Conservation (phyloP, 2,888 invertebrate genomes). For the Hydropsyche betteni region DNA sequence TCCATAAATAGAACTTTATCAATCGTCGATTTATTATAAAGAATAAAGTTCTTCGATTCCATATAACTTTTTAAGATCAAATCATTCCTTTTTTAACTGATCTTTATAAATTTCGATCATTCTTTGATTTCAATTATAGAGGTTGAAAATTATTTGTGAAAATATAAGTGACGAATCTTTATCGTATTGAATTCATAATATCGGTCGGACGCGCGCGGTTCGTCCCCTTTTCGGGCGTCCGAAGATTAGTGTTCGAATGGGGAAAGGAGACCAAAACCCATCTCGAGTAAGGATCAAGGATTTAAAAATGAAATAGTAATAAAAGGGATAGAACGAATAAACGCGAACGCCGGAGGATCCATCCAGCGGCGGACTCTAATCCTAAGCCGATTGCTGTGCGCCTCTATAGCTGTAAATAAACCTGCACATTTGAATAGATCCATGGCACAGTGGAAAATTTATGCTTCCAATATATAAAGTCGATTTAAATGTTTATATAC, state of each 20-base stretch:
- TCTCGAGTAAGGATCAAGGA: conserved; percentile 50
- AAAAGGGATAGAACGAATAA: conserved; percentile 47
- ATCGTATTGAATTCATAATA: background rate
- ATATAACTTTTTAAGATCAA: no score
- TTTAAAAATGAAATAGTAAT: conserved; percentile 52
- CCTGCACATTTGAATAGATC: conserved; percentile 47
- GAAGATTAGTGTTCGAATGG: conserved; percentile 49
- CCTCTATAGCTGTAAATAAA: conserved; percentile 50
- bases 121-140: no score
- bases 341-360: conserved; percentile 46
- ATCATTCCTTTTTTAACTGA: no score
- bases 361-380: conserved; percentile 50
- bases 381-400: conserved; percentile 51
- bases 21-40: no score
- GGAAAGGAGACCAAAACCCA: conserved; percentile 42
- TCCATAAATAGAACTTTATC: no score
- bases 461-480: background rate
- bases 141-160: no score
- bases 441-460: conserved; percentile 25
- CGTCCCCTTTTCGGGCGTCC: conserved; percentile 35
- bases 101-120: no score
- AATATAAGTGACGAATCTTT: no score
- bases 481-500: background rate
- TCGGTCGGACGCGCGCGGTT: background rate
- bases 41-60: no score